Conservation (phyloP, 1,140 invertebrate genomes). For the Drosophila punjabiensis region DNA sequence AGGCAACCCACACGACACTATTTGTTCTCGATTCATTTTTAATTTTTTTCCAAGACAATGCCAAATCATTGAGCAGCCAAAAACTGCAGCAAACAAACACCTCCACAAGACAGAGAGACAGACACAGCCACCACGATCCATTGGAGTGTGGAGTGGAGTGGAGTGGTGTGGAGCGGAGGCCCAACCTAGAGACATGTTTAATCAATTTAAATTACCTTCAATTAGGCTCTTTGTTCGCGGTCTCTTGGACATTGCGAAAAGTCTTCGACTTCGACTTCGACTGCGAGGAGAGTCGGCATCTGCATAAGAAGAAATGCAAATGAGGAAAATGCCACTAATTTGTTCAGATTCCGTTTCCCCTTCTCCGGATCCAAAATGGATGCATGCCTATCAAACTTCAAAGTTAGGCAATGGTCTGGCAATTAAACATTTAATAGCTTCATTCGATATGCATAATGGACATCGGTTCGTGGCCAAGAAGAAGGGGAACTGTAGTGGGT, state of each 20-base stretch:
- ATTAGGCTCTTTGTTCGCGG: slow-evolving; percentile 71
- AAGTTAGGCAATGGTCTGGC: slow-evolving; percentile 45
- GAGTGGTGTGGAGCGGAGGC: slow-evolving; percentile 32
- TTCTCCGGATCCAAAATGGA: slow-evolving; percentile 33
- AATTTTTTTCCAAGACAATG: slow-evolving; percentile 57
- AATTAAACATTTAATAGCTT: slow-evolving; percentile 81
- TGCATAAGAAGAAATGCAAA: slow-evolving; percentile 59
- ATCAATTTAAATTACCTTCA: slow-evolving; percentile 84
- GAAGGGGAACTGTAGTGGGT: slow-evolving; percentile 47
- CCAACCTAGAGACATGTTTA: slow-evolving; percentile 75
- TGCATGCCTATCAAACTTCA: slow-evolving; percentile 49
- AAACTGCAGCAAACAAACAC: slow-evolving; percentile 72
- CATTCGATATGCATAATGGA: slow-evolving; percentile 79
- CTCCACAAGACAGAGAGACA: slow-evolving; percentile 51
- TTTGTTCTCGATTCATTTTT: slow-evolving; percentile 44
- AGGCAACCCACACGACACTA: slow-evolving; percentile 58
- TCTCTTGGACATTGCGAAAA: slow-evolving; percentile 57
- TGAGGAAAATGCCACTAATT: slow-evolving; percentile 68
- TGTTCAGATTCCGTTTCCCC: slow-evolving; percentile 21
- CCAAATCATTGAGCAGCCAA: slow-evolving; percentile 66
- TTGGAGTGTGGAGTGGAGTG: neutral
- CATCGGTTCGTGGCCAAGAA: slow-evolving; percentile 3
- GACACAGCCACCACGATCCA: slow-evolving; percentile 45
- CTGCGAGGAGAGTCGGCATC: slow-evolving; percentile 18
- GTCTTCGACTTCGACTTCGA: slow-evolving; percentile 7